Base-by-base conservation (phyloP, 2,888 invertebrate species). In the Diloba caeruleocephala region DNA sequence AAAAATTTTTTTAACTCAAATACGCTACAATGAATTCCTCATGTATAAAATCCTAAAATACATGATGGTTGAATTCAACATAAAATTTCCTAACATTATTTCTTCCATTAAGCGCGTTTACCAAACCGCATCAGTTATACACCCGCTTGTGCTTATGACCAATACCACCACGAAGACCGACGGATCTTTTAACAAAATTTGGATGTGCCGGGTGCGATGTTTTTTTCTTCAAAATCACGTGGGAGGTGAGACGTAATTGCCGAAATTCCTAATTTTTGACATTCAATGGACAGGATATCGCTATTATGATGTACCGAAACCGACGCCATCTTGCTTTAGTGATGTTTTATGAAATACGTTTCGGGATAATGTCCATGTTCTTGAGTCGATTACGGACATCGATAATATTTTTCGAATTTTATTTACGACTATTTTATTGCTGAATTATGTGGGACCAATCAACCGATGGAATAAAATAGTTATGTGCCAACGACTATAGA, bases 191-290 rank as follows among this genome's bases (percentile, higher is more conserved):
- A 87, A 85, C 87, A 89, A 89, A 88, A 88, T 85, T 87, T 87
- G 82, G 88, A 88, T 87, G 88, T 81, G 82, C 84, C 87, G 88
- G 91, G 88, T 90, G 90, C 87, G 81, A 85, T 67, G 72, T 60
- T 84, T 82, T 90, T 88, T 91, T 90, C 85, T 77, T 65, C 63
- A 61, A 70, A 74, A 85, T 90, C 87, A 85, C 92, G 89, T 92
- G 92, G 92, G 92, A 92, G 92, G 92, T 89, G 89, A 82, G 88
- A 85, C 82, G 85, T 92, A 92, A 92, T 92, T 92, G 92, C 87
- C 91, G 89, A 92, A 90, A 92, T 92, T 90, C 91, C 91, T 85
- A 90, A 90, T 90, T 92, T 92, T 92, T 90, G 90, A 92, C 92
- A 92, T 92, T 92, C 91, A 90, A 89, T 90, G 90, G 90, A 86